phyloP scores from a whole-genome alignment of 1,140 invertebrate species.

The Leptinotarsa texana region DNA sequence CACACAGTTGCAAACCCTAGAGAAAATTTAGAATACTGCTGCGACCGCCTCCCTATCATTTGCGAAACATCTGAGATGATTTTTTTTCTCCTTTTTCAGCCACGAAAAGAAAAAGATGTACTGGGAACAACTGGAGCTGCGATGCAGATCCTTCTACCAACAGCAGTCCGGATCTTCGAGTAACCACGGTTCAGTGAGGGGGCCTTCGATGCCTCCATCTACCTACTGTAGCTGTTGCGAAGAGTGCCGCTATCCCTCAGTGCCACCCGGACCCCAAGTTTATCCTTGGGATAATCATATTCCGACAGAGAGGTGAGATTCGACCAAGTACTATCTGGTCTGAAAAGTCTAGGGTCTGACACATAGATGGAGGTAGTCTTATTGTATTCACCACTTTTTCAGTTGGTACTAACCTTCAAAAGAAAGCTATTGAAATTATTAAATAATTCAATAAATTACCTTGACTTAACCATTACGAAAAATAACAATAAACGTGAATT shows the following conservation, averaged over 20 bases:
- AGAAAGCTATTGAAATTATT: no score
- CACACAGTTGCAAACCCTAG: no score
- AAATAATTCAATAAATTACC: no score
- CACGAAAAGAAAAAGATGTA: slow-evolving; percentile 93
- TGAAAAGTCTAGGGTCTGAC: no score
- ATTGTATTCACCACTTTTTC: no score
- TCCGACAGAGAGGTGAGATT: slow-evolving; percentile 52
- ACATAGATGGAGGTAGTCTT: no score
- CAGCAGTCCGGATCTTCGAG: slow-evolving; percentile 60
- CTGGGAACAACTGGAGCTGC: slow-evolving; percentile 85
- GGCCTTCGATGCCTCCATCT: slow-evolving; percentile 49
- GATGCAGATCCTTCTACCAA: slow-evolving; percentile 76
- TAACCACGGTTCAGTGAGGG: slow-evolving; percentile 54
- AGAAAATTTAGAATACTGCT: no score
- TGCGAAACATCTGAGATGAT: not conserved
- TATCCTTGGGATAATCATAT: slow-evolving; percentile 58
- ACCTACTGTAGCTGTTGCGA: slow-evolving; percentile 72
- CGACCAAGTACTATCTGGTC: no score
- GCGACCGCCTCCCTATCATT: no score
- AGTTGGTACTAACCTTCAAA: no score
- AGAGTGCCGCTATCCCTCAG: slow-evolving; percentile 66
- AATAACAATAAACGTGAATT: no score
- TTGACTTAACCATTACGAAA: no score
- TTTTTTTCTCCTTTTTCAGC: slow-evolving; percentile 57
- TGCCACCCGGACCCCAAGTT: slow-evolving; percentile 59